A percentile compares a stretch with the other conserved stretches of the same genome.
These are phyloP conservation scores for Blastobasis adustella DNA, from an alignment of 2,888 invertebrate genomes.

Conservation along the genomic window DNA sequence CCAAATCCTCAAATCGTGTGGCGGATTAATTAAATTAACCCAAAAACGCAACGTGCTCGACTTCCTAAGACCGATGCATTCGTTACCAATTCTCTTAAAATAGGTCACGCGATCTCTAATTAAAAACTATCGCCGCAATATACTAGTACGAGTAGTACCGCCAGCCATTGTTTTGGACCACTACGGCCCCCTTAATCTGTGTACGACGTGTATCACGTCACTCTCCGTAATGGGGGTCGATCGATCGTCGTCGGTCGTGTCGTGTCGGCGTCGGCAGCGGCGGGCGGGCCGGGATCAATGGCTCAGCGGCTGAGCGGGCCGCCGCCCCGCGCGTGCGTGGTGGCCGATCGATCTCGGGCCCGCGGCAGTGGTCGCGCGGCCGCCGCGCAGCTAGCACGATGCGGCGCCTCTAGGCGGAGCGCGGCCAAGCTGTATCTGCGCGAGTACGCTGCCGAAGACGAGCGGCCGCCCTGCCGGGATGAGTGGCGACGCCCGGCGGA, in stretches of 20 bases:
- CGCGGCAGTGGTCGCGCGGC: conserved; percentile 67
- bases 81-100: too few relatives aligned
- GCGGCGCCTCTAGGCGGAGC: conserved; percentile 67
- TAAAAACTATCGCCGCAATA: too few relatives aligned
- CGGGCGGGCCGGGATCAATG: conserved; percentile 1
- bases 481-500: conserved; percentile 71
- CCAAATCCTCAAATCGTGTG: neutral
- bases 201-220: neutral
- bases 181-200: too few relatives aligned
- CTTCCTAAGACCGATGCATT: too few relatives aligned
- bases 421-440: conserved; percentile 73
- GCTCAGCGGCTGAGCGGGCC: conserved; percentile 39
- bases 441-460: conserved; percentile 72
- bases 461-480: conserved; percentile 70
- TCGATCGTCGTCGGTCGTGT: too few relatives aligned
- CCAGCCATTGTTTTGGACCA: too few relatives aligned
- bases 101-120: too few relatives aligned
- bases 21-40: conserved; percentile 10
- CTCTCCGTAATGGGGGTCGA: neutral
- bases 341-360: conserved; percentile 54
- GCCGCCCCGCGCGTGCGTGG: conserved; percentile 42
- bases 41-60: neutral
- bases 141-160: too few relatives aligned
- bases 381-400: conserved; percentile 63
- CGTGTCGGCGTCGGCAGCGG: too few relatives aligned